Percentiles rank a stretch among this genome's conserved stretches.
Evolutionary conservation across 2,888 invertebrate genomes (phyloP).

Genomic region (Polietes domitor): DNA sequence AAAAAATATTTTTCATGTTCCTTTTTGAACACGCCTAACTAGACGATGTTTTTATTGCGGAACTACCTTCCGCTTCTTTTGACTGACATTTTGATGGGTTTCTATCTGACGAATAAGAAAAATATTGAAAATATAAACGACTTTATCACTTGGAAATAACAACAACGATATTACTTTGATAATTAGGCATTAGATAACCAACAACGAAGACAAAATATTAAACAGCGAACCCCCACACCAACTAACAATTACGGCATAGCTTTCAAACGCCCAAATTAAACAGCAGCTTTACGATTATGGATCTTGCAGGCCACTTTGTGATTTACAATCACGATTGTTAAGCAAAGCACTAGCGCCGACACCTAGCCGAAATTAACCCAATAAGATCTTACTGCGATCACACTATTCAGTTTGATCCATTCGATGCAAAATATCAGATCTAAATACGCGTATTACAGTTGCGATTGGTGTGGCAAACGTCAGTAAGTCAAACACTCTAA

Average conservation of each 20-base stretch:
- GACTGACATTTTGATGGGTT: too few species aligned
- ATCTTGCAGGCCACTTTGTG: conserved; percentile 43
- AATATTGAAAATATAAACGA: conserved; percentile 13
- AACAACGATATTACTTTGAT: conserved; percentile 45
- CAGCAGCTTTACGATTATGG: conserved; percentile 37
- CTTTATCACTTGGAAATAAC: conserved; percentile 26
- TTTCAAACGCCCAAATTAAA: conserved; percentile 20
- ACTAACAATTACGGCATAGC: background rate
- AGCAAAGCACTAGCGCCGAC: conserved; percentile 19
- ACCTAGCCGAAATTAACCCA: conserved; percentile 39
- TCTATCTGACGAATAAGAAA: too few species aligned
- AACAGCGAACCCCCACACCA: background rate
- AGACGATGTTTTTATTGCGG: too few species aligned
- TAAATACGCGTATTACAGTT: conserved; percentile 65
- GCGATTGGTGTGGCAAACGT: conserved; percentile 46
- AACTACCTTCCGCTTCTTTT: too few species aligned
- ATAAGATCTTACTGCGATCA: conserved; percentile 29
- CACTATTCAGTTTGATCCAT: conserved; percentile 21
- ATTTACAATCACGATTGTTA: conserved; percentile 60
- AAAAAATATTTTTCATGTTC: too few species aligned
- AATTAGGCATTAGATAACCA: conserved; percentile 47
- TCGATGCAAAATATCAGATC: conserved; percentile 54
- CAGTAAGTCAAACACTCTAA: conserved; percentile 12
- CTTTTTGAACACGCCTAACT: too few species aligned
- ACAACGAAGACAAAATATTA: background rate